Percentiles rank a stretch among this genome's conserved stretches.
phyloP scores from a whole-genome alignment of 2,888 invertebrate genomes.

The Andricus curvator region DNA sequence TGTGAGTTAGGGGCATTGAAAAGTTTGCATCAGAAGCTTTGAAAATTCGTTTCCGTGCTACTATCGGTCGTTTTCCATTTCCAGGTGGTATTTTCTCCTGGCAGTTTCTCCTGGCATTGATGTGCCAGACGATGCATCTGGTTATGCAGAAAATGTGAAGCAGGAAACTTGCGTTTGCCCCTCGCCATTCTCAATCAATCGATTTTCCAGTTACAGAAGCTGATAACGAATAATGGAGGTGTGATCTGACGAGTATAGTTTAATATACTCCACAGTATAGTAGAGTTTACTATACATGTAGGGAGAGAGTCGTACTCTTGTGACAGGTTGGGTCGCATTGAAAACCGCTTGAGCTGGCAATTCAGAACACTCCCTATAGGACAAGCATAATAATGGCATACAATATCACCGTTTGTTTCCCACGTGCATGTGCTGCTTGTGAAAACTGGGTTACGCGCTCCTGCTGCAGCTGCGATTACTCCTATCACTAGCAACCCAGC shows the following conservation, averaged over 20 bases:
- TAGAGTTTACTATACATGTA: conserved; percentile 3
- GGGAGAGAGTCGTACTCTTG: conserved; percentile 22
- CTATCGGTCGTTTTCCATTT: conserved; percentile 47
- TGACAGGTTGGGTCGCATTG: conserved; percentile 51
- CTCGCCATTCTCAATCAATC: conserved; percentile 55
- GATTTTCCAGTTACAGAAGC: conserved; percentile 56
- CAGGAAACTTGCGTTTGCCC: conserved; percentile 37
- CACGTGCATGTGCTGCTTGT: conserved; percentile 48
- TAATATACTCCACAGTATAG: conserved; percentile 44
- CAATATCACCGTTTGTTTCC: conserved; percentile 46
- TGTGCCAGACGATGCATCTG: conserved; percentile 19
- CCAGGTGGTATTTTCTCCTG: conserved; percentile 28
- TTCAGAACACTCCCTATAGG: conserved; percentile 39
- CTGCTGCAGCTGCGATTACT: conserved; percentile 32
- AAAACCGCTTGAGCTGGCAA: conserved; percentile 43
- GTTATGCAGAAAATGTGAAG: conserved; percentile 36
- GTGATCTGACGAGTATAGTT: conserved; percentile 26
- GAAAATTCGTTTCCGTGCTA: conserved; percentile 32
- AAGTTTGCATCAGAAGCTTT: conserved; percentile 26
- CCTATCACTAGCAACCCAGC: conserved; percentile 34
- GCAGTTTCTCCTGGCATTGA: conserved; percentile 39
- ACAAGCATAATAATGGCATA: conserved; percentile 43
- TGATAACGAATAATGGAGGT: conserved; percentile 56
- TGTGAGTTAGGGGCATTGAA: conserved; percentile 22
- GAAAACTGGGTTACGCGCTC: conserved; percentile 52